phyloP scores from a whole-genome alignment of 2,113 vertebrate genomes.

The Mobula birostris region DNA sequence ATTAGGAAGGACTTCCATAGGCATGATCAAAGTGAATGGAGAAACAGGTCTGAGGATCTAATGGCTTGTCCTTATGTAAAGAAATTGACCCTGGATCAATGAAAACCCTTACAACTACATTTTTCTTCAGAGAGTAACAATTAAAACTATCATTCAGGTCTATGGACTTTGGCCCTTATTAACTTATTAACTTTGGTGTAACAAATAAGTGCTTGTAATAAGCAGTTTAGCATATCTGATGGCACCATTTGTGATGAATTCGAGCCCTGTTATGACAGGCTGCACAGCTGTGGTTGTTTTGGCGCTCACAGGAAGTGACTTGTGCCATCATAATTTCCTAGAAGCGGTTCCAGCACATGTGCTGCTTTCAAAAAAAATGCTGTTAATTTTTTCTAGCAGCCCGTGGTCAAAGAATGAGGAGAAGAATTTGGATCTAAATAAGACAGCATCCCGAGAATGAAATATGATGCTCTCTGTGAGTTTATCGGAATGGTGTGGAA shows the following conservation, averaged over 20 bases:
- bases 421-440: constrained; percentile 1
- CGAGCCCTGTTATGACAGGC: not conserved
- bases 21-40: not conserved
- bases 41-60: not conserved
- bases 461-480: not conserved
- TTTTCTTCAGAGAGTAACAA: not conserved
- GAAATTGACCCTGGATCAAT: not conserved
- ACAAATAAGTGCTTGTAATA: constrained; percentile 10
- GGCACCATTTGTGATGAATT: constrained; percentile 25
- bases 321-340: constrained; percentile 28
- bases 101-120: not conserved
- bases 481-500: not conserved
- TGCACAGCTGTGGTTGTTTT: constrained; percentile 26
- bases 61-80: not conserved
- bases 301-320: constrained; percentile 21
- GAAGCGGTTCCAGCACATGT: constrained; percentile 7
- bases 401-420: constrained; percentile 3
- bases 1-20: not conserved
- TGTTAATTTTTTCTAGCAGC: not conserved
- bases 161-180: not conserved
- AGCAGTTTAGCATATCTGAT: not conserved
- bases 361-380: not conserved
- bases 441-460: not conserved
- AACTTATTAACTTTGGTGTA: not conserved
- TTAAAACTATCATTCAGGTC: not conserved